Evolutionary conservation across 2,888 invertebrate genomes (phyloP), one percentile per base, ranked within the genome.

Genomic region (Agrotis exclamationis): DNA sequence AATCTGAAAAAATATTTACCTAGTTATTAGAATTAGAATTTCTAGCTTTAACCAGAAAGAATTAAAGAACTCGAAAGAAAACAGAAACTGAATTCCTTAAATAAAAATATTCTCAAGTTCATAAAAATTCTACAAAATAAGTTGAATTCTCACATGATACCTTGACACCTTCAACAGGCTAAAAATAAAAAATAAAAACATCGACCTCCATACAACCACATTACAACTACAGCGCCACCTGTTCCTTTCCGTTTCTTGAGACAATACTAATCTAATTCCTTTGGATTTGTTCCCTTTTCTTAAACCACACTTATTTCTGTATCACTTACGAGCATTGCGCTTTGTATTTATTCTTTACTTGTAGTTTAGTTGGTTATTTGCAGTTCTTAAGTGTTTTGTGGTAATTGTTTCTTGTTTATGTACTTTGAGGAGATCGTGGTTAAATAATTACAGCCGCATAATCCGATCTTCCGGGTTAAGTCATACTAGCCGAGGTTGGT

Each of bases 301-400:
- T 56, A 18, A 14, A 5, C 14, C 7, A 18, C 14, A 18, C 16
- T 60, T 60, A 18, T 16, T 24, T 50, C 16, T 16, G 33, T 45
- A 60, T 51, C 47, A 33, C 51, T 76, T 53, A 68, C 57, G 53
- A 44, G 53, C 62, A 51, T 48, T 75, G 28, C 28, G 28, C 28
- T 28, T 28, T 28, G n/a, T 51, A 39, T 62, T 74, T 28, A 58
- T 28, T 44, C 16, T 57, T 28, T 4, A 13, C 14, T 50, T 47
- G 13, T 11, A 39, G 1, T 39, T 11, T 11, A 9, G 18, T 54
- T 18, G 13, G 13, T 47, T 66, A 14, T 60, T 44, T 54, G n/a
- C 33, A 6, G 39, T 58, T 63, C 39, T 50, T 18, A 51, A 63
- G 13, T 22, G 39, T 16, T 33, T 47, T 3, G 6, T 13, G 16